Evolutionary conservation across 2,797 vertebrate genomes (phyloP).

Genomic region (Sparus aurata): DNA sequence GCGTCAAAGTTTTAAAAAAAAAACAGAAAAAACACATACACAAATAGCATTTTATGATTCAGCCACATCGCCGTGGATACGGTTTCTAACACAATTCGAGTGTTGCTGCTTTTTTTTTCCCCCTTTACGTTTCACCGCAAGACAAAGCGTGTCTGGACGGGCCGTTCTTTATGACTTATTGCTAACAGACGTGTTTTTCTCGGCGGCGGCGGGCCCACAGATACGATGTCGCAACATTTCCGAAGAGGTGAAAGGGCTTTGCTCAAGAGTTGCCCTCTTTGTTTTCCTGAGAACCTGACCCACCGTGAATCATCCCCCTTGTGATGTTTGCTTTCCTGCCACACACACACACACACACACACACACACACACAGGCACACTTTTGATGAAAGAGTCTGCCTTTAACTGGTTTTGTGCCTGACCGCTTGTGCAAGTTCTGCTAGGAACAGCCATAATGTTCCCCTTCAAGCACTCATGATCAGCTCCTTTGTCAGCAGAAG

Average conservation of each 20-base stretch:
- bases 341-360: background rate
- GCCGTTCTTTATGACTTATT: background rate
- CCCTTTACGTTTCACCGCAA: background rate
- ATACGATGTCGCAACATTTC: conserved; percentile 40
- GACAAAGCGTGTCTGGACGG: background rate
- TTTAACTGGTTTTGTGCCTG: conserved; percentile 36
- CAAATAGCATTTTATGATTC: conserved; percentile 19
- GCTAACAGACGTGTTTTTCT: background rate
- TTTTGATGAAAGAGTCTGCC: conserved; percentile 21
- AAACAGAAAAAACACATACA: conserved; percentile 32
- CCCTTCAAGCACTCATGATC: conserved; percentile 29
- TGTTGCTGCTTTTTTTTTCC: background rate
- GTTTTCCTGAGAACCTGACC: conserved; percentile 45
- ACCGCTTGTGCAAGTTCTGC: conserved; percentile 41
- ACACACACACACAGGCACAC: background rate
- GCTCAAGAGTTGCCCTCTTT: conserved; percentile 38
- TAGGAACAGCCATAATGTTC: conserved; percentile 23
- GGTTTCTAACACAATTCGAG: background rate
- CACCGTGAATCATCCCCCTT: conserved; percentile 60
- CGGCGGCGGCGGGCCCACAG: background rate
- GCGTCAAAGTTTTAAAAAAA: conserved; percentile 1
- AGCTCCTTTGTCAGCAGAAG: conserved; percentile 35
- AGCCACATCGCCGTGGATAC: background rate
- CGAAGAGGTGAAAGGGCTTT: conserved; percentile 51
- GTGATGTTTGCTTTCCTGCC: conserved; percentile 54